Conservation (phyloP, 2,797 vertebrate genomes). For the Acanthornis magna region DNA sequence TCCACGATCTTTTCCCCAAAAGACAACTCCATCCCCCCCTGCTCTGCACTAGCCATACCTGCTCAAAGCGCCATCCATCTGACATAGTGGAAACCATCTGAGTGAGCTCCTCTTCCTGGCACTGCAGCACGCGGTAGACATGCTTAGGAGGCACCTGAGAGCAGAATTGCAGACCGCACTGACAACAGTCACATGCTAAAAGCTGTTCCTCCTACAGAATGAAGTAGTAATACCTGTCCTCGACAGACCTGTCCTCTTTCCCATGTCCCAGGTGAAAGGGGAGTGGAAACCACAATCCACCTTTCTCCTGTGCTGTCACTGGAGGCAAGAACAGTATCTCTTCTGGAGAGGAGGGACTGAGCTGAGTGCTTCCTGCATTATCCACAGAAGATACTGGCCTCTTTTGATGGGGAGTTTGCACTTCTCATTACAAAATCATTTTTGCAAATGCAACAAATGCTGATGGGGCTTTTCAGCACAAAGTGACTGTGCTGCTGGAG, state of each 20-base stretch:
- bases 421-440: not conserved
- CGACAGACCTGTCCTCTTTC: not conserved
- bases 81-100: slow-evolving; percentile 99
- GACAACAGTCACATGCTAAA: not conserved
- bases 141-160: slow-evolving; percentile 86
- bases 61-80: slow-evolving; percentile 85
- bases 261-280: not conserved
- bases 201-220: not conserved
- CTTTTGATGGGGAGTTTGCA: not conserved
- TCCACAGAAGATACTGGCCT: not conserved
- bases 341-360: not conserved
- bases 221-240: not conserved
- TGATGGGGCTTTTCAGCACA: not conserved
- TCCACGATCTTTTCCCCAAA: not conserved
- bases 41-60: slow-evolving; percentile 18
- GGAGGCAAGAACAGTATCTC: not conserved
- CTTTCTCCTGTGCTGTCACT: not conserved
- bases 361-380: not conserved
- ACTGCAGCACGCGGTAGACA: slow-evolving; percentile 81
- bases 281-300: not conserved
- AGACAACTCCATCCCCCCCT: not conserved
- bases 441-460: not conserved
- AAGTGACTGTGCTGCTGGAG: not conserved
- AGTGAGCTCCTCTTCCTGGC: slow-evolving; percentile 95
- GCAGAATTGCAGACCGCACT: not conserved